Evolutionary conservation across 1,140 invertebrate genomes (phyloP).

Genomic region (Andricus grossulariae): DNA sequence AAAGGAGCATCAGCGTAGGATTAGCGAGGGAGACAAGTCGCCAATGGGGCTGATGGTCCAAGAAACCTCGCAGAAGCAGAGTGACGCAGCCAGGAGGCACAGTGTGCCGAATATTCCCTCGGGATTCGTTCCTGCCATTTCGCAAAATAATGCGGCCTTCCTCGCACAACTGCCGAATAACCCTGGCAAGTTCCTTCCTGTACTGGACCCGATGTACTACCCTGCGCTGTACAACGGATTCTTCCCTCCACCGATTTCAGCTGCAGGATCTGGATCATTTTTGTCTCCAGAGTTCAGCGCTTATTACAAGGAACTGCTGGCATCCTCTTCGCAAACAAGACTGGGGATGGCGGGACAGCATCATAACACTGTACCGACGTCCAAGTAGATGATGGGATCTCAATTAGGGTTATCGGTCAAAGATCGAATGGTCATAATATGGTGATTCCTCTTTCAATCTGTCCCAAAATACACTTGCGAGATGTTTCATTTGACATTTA

Average conservation of each 20-base stretch:
- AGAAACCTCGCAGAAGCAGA: conserved; percentile 22
- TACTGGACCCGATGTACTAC: conserved; percentile 72
- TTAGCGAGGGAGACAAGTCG: conserved; percentile 63
- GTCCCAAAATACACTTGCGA: too few species aligned
- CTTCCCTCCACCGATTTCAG: conserved; percentile 63
- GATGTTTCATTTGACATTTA: too few species aligned
- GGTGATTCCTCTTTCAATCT: not conserved
- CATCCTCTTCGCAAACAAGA: conserved; percentile 70
- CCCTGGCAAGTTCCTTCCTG: conserved; percentile 69
- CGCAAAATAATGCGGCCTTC: conserved; percentile 54
- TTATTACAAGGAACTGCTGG: conserved; percentile 72
- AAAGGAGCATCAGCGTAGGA: conserved; percentile 57
- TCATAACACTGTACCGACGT: conserved; percentile 70
- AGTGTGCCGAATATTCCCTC: conserved; percentile 65
- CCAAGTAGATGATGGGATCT: conserved; percentile 64
- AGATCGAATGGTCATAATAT: conserved; percentile 12
- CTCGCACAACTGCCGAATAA: conserved; percentile 63
- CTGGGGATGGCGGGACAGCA: conserved; percentile 65
- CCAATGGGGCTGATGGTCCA: conserved; percentile 46
- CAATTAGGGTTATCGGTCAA: conserved; percentile 27
- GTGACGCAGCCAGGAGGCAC: conserved; percentile 57
- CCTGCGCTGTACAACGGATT: conserved; percentile 72
- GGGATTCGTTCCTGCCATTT: conserved; percentile 58
- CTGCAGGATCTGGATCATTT: conserved; percentile 51
- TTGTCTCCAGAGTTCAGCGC: conserved; percentile 70